Conservation (phyloP, 1,140 invertebrate genomes). For the Drosophila nasuta region DNA sequence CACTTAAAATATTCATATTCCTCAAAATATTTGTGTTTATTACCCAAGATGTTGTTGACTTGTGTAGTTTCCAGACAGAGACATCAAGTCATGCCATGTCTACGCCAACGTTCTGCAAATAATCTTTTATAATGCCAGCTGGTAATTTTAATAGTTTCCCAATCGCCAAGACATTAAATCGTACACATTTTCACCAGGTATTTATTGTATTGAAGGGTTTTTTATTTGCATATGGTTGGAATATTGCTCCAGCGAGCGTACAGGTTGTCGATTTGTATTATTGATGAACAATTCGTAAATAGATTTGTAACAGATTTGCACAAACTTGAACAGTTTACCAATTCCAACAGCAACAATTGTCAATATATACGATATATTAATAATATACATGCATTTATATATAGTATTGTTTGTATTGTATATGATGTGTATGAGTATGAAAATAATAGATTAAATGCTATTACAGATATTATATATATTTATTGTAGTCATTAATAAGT, state of each 20-base stretch:
- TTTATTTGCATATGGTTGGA: slow-evolving; percentile 42
- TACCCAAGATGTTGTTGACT: too few species aligned
- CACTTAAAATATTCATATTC: too few species aligned
- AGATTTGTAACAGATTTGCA: slow-evolving; percentile 26
- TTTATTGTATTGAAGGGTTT: slow-evolving; percentile 27
- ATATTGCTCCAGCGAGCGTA: slow-evolving; percentile 31
- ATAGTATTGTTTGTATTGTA: not conserved
- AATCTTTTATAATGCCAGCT: not conserved
- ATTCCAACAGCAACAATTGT: slow-evolving; percentile 34
- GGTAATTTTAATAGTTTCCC: not conserved
- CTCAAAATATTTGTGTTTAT: too few species aligned
- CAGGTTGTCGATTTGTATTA: slow-evolving; percentile 21
- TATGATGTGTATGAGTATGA: slow-evolving; percentile 17
- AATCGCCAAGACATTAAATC: not conserved
- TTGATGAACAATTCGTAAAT: slow-evolving; percentile 26
- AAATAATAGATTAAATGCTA: slow-evolving; percentile 52
- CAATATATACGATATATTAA: slow-evolving; percentile 14
- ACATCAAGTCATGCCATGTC: too few species aligned
- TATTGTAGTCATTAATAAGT: slow-evolving; percentile 5
- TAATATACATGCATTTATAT: slow-evolving; percentile 15
- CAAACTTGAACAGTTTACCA: slow-evolving; percentile 44
- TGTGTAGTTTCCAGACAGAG: too few species aligned
- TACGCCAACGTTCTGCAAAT: too few species aligned
- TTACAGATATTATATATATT: slow-evolving; percentile 39
- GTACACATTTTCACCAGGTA: not conserved